Conservation (phyloP, 2,888 invertebrate genomes). For the Anaspis maculata region DNA sequence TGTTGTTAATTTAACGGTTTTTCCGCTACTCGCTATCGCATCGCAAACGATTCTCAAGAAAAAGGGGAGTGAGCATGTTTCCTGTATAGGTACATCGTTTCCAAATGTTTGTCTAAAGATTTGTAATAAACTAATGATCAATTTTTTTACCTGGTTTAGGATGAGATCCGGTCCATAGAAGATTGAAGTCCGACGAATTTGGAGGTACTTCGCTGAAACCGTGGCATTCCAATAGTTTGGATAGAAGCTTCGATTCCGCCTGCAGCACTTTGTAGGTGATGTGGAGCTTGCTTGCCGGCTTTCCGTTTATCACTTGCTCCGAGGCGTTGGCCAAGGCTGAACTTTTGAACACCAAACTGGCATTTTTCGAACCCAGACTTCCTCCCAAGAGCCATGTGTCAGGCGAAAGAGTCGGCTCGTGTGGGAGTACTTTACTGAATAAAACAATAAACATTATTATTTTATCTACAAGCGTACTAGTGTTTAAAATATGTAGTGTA, state of each 20-base stretch:
- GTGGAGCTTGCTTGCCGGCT: constrained; percentile 61
- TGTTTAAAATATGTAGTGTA: too few species aligned
- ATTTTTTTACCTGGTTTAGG: constrained; percentile 66
- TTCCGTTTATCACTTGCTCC: constrained; percentile 37
- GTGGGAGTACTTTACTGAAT: constrained; percentile 22
- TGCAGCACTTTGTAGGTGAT: constrained; percentile 71
- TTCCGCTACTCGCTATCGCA: too few species aligned
- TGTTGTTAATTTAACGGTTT: too few species aligned
- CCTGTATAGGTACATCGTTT: too few species aligned
- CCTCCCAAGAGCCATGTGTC: constrained; percentile 38
- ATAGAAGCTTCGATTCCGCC: constrained; percentile 72
- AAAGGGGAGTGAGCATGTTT: too few species aligned
- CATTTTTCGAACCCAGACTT: constrained; percentile 50
- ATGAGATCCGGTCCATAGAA: constrained; percentile 89
- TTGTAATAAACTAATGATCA: too few species aligned
- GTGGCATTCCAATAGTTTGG: constrained; percentile 67
- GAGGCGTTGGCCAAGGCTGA: constrained; percentile 48
- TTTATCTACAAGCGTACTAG: too few species aligned
- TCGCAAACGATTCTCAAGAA: too few species aligned
- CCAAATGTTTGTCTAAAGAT: too few species aligned
- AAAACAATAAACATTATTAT: constrained; percentile 1
- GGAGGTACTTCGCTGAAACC: constrained; percentile 66
- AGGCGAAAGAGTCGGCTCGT: constrained; percentile 24
- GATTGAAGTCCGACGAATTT: constrained; percentile 69
- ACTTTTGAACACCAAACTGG: constrained; percentile 60